Conservation (phyloP, 2,888 invertebrate species). For the Leptinotarsa haldemani region DNA sequence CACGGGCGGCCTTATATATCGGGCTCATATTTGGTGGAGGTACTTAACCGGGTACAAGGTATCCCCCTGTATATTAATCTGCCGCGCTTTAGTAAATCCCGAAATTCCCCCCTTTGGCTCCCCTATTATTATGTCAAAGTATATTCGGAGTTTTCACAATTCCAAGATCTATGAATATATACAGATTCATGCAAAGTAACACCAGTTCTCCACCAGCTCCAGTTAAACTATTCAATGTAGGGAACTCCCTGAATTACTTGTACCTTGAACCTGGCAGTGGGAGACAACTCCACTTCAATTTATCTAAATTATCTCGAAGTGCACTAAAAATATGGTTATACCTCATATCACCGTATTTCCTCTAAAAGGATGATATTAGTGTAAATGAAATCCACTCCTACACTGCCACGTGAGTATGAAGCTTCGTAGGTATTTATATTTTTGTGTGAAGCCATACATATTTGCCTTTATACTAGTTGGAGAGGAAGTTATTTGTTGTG, state of each 20-base stretch:
- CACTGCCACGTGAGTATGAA: not conserved
- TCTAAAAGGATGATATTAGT: not conserved
- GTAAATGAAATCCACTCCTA: not conserved
- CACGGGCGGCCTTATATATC: too few relatives aligned
- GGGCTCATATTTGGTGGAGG: too few relatives aligned
- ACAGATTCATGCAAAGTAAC: not conserved
- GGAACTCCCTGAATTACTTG: not conserved
- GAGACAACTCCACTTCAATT: not conserved
- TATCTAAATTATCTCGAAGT: not conserved
- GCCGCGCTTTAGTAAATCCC: too few relatives aligned
- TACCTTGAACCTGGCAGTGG: conserved; percentile 1
- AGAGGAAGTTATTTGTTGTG: not conserved
- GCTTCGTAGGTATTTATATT: not conserved
- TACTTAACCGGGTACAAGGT: too few relatives aligned
- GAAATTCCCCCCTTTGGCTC: too few relatives aligned
- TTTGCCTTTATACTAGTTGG: not conserved
- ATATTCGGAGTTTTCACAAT: too few relatives aligned
- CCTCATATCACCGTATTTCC: not conserved
- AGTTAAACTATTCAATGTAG: not conserved
- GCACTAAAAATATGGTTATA: not conserved
- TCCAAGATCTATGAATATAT: too few relatives aligned
- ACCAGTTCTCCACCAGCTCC: not conserved
- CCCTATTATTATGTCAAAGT: too few relatives aligned
- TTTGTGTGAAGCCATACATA: not conserved
- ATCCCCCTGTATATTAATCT: too few relatives aligned